Percentiles rank a stretch among this genome's conserved stretches.
Evolutionary conservation across 2,113 vertebrate species (phyloP).

Genomic region (Nyctereutes procyonoides): DNA sequence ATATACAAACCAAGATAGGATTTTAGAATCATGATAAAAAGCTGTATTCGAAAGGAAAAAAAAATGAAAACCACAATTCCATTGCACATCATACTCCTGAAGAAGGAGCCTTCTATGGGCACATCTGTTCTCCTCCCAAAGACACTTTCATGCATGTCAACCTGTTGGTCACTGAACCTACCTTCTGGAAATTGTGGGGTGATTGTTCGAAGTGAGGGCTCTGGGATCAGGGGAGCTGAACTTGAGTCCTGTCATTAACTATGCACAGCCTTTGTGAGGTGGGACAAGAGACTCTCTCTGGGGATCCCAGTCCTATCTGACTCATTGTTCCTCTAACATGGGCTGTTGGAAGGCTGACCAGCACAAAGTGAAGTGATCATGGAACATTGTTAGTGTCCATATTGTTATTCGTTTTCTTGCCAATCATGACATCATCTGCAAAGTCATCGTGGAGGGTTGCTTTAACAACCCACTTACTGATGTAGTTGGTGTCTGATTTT

Average conservation of each 20-base stretch:
- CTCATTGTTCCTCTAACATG: neutral
- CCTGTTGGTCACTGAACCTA: neutral
- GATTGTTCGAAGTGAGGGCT: neutral
- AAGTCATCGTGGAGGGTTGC: too few relatives aligned
- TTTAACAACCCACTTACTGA: neutral
- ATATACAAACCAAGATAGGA: neutral
- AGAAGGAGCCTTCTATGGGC: too few relatives aligned
- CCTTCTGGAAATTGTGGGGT: neutral
- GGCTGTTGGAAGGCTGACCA: neutral
- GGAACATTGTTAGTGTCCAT: too few relatives aligned
- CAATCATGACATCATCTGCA: neutral
- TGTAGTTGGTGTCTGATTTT: too few relatives aligned
- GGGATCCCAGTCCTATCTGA: accelerated
- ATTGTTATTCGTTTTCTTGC: neutral
- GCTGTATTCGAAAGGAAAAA: neutral
- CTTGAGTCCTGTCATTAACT: neutral
- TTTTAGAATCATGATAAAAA: neutral
- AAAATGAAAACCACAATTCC: neutral
- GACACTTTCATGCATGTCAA: neutral
- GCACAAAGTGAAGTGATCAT: neutral
- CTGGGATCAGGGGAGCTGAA: neutral
- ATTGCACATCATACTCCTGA: neutral
- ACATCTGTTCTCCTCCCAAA: neutral
- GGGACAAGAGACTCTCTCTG: neutral
- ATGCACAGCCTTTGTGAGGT: neutral